Evolutionary conservation across 2,113 vertebrate genomes (phyloP).

Genomic region (Globicephala melas): DNA sequence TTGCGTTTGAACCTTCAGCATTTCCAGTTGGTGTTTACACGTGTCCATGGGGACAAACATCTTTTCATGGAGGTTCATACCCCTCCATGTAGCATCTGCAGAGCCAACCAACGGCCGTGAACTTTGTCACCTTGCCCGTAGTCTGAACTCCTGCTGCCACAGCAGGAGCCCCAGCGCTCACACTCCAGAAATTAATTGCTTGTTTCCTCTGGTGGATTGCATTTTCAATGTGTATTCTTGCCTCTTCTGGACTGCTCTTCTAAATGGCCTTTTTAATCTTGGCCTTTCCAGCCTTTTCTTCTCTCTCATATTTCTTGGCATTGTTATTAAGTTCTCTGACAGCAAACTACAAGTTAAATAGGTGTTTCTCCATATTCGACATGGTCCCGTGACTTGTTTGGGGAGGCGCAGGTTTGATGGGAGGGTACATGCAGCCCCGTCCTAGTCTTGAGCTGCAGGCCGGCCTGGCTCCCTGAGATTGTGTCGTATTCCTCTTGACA

Average conservation of each 20-base stretch:
- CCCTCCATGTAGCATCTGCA: conserved; percentile 90
- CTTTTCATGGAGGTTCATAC: conserved; percentile 94
- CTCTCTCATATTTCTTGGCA: conserved; percentile 94
- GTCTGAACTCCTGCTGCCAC: conserved; percentile 92
- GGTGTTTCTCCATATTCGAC: conserved; percentile 80
- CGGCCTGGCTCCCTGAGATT: neutral
- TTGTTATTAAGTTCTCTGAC: conserved; percentile 93
- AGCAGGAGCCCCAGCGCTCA: conserved; percentile 92
- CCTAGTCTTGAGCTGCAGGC: neutral
- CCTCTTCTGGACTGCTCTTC: conserved; percentile 93
- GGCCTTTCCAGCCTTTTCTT: conserved; percentile 92
- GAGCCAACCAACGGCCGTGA: conserved; percentile 93
- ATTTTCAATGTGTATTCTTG: conserved; percentile 93
- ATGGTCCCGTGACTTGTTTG: neutral
- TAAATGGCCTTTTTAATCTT: conserved; percentile 98
- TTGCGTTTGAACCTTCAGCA: conserved; percentile 92
- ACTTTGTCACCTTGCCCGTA: conserved; percentile 95
- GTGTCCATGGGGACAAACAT: conserved; percentile 94
- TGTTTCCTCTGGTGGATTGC: conserved; percentile 96
- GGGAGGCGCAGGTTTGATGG: neutral
- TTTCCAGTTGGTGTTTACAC: conserved; percentile 94
- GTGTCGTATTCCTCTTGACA: neutral
- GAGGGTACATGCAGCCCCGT: neutral
- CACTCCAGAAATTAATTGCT: conserved; percentile 92
- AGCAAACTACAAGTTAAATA: conserved; percentile 94